Percentiles rank a stretch among this genome's conserved stretches.
Conservation (phyloP, 2,888 invertebrate genomes). For the Synergus umbraculus region DNA sequence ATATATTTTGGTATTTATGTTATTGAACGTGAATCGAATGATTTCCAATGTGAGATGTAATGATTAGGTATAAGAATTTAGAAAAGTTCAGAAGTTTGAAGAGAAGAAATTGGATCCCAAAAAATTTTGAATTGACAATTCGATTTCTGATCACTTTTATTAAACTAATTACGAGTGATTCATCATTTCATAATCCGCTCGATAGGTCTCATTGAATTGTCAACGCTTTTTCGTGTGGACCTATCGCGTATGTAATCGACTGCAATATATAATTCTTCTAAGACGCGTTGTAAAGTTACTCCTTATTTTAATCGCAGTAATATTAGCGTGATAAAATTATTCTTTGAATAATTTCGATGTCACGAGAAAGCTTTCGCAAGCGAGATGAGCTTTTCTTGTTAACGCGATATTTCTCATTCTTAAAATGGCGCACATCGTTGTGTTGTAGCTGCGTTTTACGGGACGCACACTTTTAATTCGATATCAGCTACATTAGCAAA, state of each 20-base stretch:
- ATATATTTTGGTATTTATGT: too few species aligned
- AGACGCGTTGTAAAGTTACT: conserved; percentile 52
- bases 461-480: conserved; percentile 51
- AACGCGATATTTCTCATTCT: conserved; percentile 52
- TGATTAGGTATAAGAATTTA: not conserved
- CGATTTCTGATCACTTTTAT: not conserved
- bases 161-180: conserved; percentile 23
- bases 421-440: conserved; percentile 46
- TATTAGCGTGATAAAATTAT: conserved; percentile 46
- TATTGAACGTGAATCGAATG: too few species aligned
- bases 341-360: conserved; percentile 67
- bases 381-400: conserved; percentile 51
- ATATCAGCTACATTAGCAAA: conserved; percentile 51
- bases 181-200: conserved; percentile 4
- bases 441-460: conserved; percentile 46
- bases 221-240: conserved; percentile 31
- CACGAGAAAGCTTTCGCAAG: conserved; percentile 68
- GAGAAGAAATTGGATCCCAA: conserved; percentile 21
- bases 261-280: conserved; percentile 44
- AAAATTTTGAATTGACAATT: conserved; percentile 21
- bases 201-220: conserved; percentile 29
- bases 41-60: not conserved
- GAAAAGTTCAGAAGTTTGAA: not conserved
- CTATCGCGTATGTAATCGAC: conserved; percentile 17
- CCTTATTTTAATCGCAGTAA: conserved; percentile 51